Evolutionary conservation across 2,113 vertebrate species (phyloP).

Genomic region (Condylura cristata): DNA sequence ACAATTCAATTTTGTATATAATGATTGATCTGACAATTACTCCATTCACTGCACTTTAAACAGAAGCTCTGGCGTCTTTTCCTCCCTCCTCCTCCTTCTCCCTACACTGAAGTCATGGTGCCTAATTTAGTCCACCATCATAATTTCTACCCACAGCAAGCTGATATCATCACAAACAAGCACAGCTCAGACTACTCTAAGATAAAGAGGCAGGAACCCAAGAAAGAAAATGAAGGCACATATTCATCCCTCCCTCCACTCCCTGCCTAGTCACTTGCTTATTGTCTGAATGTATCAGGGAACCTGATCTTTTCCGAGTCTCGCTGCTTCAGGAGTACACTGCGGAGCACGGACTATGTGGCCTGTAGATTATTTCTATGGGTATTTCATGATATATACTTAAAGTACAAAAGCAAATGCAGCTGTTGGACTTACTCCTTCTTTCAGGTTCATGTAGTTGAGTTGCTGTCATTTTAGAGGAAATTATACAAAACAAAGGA

Average conservation of each 20-base stretch:
- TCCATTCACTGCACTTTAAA: constrained; percentile 33
- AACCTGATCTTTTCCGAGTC: not conserved
- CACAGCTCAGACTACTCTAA: not conserved
- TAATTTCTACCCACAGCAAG: constrained; percentile 67
- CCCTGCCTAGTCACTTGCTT: not conserved
- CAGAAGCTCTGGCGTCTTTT: not conserved
- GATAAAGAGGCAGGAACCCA: constrained; percentile 28
- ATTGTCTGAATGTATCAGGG: not conserved
- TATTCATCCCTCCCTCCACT: not conserved
- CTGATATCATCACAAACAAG: constrained; percentile 49
- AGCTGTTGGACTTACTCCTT: not conserved
- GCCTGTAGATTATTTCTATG: not conserved
- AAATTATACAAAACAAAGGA: constrained; percentile 26
- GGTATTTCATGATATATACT: not conserved
- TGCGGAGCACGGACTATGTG: not conserved
- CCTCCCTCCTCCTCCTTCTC: not conserved
- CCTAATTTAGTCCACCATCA: constrained; percentile 61
- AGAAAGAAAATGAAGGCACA: not conserved
- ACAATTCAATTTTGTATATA: not conserved
- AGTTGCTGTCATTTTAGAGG: not conserved
- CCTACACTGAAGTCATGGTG: constrained; percentile 53
- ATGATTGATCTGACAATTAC: constrained; percentile 23
- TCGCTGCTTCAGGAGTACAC: not conserved
- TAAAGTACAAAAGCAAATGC: not conserved
- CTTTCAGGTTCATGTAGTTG: not conserved